phyloP scores from a whole-genome alignment of 2,797 vertebrate genomes.

The Astyanax mexicanus region DNA sequence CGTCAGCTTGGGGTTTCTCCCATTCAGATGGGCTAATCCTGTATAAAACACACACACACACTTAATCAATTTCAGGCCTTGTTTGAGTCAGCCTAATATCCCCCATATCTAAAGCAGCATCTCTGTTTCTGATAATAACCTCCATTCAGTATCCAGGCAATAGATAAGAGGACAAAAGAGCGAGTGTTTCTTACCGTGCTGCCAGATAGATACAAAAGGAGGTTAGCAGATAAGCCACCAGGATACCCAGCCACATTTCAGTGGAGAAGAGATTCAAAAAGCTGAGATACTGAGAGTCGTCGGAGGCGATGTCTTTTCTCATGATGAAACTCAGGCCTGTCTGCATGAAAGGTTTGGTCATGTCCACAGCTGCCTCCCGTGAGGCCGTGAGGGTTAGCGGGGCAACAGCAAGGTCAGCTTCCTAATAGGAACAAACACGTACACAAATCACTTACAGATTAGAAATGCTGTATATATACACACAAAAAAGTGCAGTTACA shows the following conservation, averaged over 20 bases:
- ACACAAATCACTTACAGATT: neutral
- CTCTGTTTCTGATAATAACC: no score
- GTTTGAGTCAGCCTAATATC: neutral
- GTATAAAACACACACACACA: conserved; percentile 10
- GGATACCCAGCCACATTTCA: conserved; percentile 84
- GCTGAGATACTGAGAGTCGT: conserved; percentile 75
- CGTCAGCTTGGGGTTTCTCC: conserved; percentile 79
- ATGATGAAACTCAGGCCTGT: conserved; percentile 87
- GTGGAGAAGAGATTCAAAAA: conserved; percentile 87
- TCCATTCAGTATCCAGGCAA: neutral
- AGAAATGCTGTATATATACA: no score
- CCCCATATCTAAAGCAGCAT: neutral
- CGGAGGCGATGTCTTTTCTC: conserved; percentile 67
- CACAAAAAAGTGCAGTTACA: no score
- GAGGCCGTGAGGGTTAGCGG: conserved; percentile 81
- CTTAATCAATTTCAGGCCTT: neutral
- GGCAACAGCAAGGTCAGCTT: conserved; percentile 87
- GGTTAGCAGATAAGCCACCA: conserved; percentile 85
- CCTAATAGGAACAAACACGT: conserved; percentile 69
- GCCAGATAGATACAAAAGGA: conserved; percentile 86
- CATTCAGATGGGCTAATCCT: conserved; percentile 87
- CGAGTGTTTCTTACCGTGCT: conserved; percentile 76
- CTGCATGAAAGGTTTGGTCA: conserved; percentile 88
- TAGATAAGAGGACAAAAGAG: neutral
- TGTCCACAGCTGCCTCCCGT: conserved; percentile 81